Conservation (phyloP, 2,113 vertebrate genomes). For the Ictalurus punctatus region DNA sequence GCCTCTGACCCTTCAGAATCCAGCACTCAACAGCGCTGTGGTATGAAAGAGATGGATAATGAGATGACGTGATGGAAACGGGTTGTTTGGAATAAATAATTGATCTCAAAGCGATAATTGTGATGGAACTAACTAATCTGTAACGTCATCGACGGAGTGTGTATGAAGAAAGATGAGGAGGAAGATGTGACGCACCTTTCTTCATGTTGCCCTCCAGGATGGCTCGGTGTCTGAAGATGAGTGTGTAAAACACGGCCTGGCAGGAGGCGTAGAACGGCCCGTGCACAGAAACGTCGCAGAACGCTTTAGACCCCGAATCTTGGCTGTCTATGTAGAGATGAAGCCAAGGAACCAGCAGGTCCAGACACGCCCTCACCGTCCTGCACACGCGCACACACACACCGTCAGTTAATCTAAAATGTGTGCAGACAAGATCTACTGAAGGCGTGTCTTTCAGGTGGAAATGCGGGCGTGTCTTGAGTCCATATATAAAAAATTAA, state of each 20-base stretch:
- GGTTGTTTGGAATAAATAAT: background rate
- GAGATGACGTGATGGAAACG: background rate
- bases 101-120: background rate
- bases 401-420: background rate
- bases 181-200: constrained; percentile 76
- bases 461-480: background rate
- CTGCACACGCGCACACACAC: constrained; percentile 62
- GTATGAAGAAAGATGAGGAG: background rate
- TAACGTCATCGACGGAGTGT: background rate
- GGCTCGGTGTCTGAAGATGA: constrained; percentile 87
- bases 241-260: constrained; percentile 89
- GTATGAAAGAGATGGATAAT: background rate
- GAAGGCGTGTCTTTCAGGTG: background rate
- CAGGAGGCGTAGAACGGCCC: constrained; percentile 89
- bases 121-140: background rate
- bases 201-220: constrained; percentile 87
- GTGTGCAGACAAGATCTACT: background rate
- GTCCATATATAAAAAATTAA: background rate
- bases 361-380: constrained; percentile 89
- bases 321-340: constrained; percentile 90
- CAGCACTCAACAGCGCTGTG: background rate
- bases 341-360: constrained; percentile 89
- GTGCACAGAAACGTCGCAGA: constrained; percentile 87
- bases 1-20: background rate
- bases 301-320: constrained; percentile 78